phyloP scores from a whole-genome alignment of 2,113 vertebrate genomes.

The Odocoileus hemionus region DNA sequence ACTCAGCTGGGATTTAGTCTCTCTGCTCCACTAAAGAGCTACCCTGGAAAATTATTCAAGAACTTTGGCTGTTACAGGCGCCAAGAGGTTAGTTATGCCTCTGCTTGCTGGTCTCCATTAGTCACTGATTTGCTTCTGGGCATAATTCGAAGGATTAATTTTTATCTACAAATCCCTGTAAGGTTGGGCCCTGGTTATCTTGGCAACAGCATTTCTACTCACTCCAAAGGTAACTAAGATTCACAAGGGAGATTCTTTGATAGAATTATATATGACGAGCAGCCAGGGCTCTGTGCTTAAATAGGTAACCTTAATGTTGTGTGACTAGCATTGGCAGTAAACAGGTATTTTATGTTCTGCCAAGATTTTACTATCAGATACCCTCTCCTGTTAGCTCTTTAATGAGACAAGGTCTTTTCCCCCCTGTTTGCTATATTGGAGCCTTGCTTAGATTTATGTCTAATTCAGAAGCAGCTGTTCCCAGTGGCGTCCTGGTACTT shows the following conservation, averaged over 20 bases:
- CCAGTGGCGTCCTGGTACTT: constrained; percentile 66
- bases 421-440: constrained; percentile 43
- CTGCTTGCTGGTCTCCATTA: constrained; percentile 37
- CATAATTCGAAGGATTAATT: constrained; percentile 65
- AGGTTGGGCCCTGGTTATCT: constrained; percentile 47
- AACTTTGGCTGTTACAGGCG: constrained; percentile 30
- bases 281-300: constrained; percentile 56
- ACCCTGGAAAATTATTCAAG: constrained; percentile 52
- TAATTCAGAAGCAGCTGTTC: constrained; percentile 71
- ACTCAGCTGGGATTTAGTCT: constrained; percentile 33
- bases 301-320: constrained; percentile 72
- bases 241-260: constrained; percentile 45
- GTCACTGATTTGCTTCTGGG: constrained; percentile 62
- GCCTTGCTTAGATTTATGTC: constrained; percentile 68
- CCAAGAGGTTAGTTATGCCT: constrained; percentile 46
- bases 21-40: neutral
- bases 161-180: constrained; percentile 64
- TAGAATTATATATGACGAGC: constrained; percentile 54
- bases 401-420: constrained; percentile 69
- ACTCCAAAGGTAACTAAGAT: constrained; percentile 42
- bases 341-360: constrained; percentile 74
- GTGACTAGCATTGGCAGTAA: constrained; percentile 73
- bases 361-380: constrained; percentile 75
- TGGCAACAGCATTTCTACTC: constrained; percentile 43
- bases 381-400: constrained; percentile 69